Evolutionary conservation across 2,113 vertebrate genomes (phyloP).

Genomic region (Bubo blakistoni): DNA sequence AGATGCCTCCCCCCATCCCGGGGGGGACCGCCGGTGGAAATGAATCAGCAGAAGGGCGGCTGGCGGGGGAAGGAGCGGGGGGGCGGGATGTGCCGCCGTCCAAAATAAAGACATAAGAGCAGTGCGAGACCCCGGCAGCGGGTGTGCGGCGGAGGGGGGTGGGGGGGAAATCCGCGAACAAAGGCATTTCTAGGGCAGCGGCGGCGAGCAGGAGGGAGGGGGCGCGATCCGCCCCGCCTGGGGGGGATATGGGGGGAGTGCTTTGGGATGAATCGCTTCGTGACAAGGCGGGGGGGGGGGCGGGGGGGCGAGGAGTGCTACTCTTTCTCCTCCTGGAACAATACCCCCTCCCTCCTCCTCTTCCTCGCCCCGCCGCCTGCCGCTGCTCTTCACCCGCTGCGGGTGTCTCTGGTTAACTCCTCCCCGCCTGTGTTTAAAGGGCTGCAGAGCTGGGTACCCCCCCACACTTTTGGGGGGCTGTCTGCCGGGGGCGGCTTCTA

Average conservation of each 20-base stretch:
- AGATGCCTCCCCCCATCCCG: neutral
- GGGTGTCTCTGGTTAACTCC: neutral
- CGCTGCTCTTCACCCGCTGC: neutral
- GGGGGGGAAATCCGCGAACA: conserved; percentile 9
- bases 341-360: neutral
- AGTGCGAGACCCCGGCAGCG: neutral
- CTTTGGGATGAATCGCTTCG: neutral
- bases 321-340: neutral
- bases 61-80: neutral
- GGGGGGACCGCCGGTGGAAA: conserved; percentile 55
- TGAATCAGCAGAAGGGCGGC: conserved; percentile 72
- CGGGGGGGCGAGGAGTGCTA: neutral
- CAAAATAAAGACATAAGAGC: conserved; percentile 2
- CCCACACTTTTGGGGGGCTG: neutral
- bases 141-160: neutral
- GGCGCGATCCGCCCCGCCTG: neutral
- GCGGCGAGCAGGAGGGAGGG: conserved; percentile 50
- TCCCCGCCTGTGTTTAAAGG: neutral
- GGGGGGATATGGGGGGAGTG: neutral
- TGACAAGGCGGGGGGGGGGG: neutral
- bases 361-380: neutral
- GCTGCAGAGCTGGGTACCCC: neutral
- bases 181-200: conserved; percentile 63
- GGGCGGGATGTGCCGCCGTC: neutral
- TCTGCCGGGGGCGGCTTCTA: neutral